A percentile compares a stretch with the other conserved stretches of the same genome.
Conservation (phyloP, 2,888 invertebrate genomes). For the Heliconius cydno region DNA sequence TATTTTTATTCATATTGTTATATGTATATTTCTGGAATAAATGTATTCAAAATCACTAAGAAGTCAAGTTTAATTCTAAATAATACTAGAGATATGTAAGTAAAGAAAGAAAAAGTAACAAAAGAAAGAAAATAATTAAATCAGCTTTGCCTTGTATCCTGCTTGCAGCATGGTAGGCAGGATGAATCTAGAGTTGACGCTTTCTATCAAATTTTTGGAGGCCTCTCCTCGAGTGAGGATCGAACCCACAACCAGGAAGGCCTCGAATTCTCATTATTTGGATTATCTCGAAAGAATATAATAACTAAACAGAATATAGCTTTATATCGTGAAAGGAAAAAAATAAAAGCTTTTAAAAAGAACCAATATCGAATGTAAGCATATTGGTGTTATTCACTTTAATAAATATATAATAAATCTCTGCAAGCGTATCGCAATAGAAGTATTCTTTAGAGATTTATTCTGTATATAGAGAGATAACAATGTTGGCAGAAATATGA, state of each 20-base stretch:
- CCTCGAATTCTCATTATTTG: too few species aligned
- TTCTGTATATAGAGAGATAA: constrained; percentile 1
- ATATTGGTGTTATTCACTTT: background rate
- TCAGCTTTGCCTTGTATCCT: too few species aligned
- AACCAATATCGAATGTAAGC: background rate
- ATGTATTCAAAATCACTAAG: too few species aligned
- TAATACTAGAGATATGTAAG: too few species aligned
- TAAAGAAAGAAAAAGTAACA: too few species aligned
- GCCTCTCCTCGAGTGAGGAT: background rate
- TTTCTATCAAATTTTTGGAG: too few species aligned
- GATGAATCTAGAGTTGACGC: too few species aligned
- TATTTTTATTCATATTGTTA: too few species aligned
- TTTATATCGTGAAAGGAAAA: background rate
- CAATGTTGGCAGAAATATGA: background rate
- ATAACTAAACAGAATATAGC: background rate
- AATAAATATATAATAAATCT: constrained; percentile 11
- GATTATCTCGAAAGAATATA: background rate
- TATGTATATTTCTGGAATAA: too few species aligned
- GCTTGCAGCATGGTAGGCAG: too few species aligned
- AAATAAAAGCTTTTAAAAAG: background rate
- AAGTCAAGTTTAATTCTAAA: too few species aligned
- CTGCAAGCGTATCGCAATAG: background rate
- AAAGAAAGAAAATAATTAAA: too few species aligned
- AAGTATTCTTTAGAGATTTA: background rate
- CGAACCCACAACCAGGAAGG: background rate